Evolutionary conservation across 2,797 vertebrate genomes (phyloP), one percentile per base, ranked within the genome.

Genomic region (Chelonia mydas): DNA sequence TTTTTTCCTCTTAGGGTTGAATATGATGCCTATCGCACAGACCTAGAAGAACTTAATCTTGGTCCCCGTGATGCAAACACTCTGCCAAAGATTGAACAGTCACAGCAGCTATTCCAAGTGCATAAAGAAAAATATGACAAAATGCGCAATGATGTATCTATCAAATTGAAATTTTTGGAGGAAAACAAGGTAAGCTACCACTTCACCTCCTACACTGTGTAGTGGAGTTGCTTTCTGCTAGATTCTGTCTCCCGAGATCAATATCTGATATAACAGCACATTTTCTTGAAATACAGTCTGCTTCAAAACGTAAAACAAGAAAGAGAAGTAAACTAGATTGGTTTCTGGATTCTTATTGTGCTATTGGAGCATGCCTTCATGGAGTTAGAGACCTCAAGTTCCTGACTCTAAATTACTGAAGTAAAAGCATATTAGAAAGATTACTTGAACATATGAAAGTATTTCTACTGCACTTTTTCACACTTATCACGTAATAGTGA

Each of bases 81-180:
- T 55, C 97, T 99, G 97, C 99, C 99, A 95, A 99, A 99, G 98
- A 99, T 99, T 47, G 99, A 99, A 96, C 98, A 98, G 91, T 99
- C 99, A 37, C 99, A 99, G 97, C 99, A 99, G 96, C 98, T 98
- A 84, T 99, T 99, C 97, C 99, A 99, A 98, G 88, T 98, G 85
- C 98, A 99, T 97, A 99, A 99, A 33, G 99, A 99, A 97, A 99
- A 99, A 97, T 99, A 99, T 0, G 99, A 99, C 97, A 99, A 98
- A 98, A 99, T 99, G 99, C 98, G 99, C 85, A 99, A 98, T 33
- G 99, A 99, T 53, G 99, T 99, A 83, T 99, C 99, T 2, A 90
- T 99, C 97, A 99, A 99, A 97, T 98, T 99, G 93, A 99, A 99
- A 97, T 99, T 99, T 98, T 98, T 99, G 95, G 99, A 99, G 96